These are phyloP conservation scores for Physella acuta DNA, from an alignment of 1,140 invertebrate species.

Conservation along the genomic window DNA sequence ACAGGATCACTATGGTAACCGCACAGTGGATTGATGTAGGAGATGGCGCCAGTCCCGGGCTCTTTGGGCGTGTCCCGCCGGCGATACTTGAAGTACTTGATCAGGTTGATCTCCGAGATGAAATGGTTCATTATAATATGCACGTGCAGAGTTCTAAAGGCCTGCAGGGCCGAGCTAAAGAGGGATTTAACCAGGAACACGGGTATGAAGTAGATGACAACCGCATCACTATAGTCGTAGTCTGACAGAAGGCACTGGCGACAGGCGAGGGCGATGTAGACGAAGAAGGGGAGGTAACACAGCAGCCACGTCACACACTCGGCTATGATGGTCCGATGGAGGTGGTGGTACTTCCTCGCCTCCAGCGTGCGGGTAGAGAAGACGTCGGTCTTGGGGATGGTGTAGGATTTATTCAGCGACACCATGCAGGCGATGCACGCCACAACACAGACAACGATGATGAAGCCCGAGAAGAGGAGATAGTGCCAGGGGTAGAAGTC, in stretches of 20 bases:
- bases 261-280: constrained; percentile 32
- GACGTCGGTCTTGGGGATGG: constrained; percentile 27
- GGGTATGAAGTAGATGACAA: constrained; percentile 37
- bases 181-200: constrained; percentile 36
- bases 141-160: constrained; percentile 34
- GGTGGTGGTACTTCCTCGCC: constrained; percentile 33
- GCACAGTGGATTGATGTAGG: constrained; percentile 25
- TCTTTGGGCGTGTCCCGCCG: neutral
- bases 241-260: constrained; percentile 21
- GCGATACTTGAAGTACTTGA: neutral
- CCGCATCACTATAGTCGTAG: neutral
- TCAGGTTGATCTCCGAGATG: neutral
- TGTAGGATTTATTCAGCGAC: constrained; percentile 17
- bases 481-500: constrained; percentile 37
- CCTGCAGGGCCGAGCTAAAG: constrained; percentile 35
- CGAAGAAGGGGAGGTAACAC: constrained; percentile 37
- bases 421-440: constrained; percentile 27
- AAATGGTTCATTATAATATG: constrained; percentile 27
- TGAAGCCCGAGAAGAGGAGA: constrained; percentile 30
- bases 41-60: constrained; percentile 11
- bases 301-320: constrained; percentile 34
- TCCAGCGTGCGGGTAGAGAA: constrained; percentile 30
- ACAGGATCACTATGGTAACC: neutral
- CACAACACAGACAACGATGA: constrained; percentile 30
- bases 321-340: constrained; percentile 30